These are phyloP conservation scores for Falco columbarius DNA, from an alignment of 2,797 vertebrate genomes.

Conservation along the genomic window DNA sequence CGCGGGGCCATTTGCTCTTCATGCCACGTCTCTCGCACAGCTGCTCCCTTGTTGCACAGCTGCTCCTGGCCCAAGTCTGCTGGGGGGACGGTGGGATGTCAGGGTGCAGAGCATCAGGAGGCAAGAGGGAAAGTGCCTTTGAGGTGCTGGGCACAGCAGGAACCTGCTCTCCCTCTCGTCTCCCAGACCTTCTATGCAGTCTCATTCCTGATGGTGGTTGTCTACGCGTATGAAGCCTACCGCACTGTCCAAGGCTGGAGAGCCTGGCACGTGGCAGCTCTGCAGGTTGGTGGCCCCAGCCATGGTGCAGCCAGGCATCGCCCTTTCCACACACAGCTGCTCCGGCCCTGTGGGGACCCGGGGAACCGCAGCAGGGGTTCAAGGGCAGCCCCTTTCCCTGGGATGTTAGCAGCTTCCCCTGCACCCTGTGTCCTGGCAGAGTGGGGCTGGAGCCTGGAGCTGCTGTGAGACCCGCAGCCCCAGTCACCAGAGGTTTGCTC, in stretches of 20 bases:
- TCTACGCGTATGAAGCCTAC: slow-evolving; percentile 83
- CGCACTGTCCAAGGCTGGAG: slow-evolving; percentile 76
- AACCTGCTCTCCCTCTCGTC: background rate
- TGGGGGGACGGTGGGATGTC: accelerated
- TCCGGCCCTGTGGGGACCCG: accelerated
- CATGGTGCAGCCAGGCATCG: accelerated
- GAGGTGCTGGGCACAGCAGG: background rate
- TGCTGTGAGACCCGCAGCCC: background rate
- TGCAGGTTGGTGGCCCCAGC: slow-evolving; percentile 64
- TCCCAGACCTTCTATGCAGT: slow-evolving; percentile 81
- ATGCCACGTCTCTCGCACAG: background rate
- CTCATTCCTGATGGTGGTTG: slow-evolving; percentile 81
- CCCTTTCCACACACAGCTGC: background rate
- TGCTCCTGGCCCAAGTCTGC: background rate
- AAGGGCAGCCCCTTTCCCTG: background rate
- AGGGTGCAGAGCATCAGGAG: background rate
- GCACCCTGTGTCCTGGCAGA: accelerated
- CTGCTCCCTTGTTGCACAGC: background rate
- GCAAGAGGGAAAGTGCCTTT: background rate
- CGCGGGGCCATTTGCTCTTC: background rate
- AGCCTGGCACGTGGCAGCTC: slow-evolving; percentile 35
- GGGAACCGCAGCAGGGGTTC: background rate
- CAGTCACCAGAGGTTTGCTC: accelerated
- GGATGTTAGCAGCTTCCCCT: background rate
- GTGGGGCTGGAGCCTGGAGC: background rate